Evolutionary conservation across 2,888 invertebrate genomes (phyloP).

Genomic region (Unio delphinus): DNA sequence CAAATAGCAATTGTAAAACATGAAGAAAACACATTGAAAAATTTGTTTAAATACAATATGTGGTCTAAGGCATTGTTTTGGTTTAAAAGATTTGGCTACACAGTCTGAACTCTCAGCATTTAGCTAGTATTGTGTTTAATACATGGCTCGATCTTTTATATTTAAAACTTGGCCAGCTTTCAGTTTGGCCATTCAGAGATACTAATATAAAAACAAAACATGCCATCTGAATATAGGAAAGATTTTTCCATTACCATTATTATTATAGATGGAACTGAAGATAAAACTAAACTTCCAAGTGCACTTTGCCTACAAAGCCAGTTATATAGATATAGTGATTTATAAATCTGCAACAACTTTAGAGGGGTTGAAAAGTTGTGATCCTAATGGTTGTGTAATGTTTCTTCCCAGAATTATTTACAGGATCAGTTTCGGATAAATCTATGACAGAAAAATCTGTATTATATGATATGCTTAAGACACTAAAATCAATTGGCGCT

Average conservation of each 20-base stretch:
- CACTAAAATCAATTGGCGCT: conserved; percentile 1
- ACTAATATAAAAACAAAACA: conserved; percentile 15
- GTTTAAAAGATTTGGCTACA: conserved; percentile 10
- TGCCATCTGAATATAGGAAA: conserved; percentile 16
- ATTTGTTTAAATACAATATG: conserved; percentile 2
- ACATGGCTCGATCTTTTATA: conserved; percentile 15
- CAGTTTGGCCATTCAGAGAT: conserved; percentile 22
- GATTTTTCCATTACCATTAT: conserved; percentile 20
- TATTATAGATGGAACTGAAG: conserved; percentile 7
- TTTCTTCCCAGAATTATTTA: conserved; percentile 13
- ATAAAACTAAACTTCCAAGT: conserved; percentile 17
- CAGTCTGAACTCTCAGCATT: conserved; percentile 8
- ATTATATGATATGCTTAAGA: conserved; percentile 9
- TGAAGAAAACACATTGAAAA: background rate
- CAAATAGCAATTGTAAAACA: background rate
- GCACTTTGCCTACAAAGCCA: conserved; percentile 15
- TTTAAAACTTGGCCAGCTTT: conserved; percentile 12
- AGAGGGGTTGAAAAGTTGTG: conserved; percentile 20
- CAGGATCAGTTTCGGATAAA: conserved; percentile 16
- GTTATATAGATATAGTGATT: conserved; percentile 13
- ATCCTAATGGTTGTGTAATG: conserved; percentile 17
- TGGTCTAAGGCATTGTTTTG: background rate
- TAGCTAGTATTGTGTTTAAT: conserved; percentile 9
- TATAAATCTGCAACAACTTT: conserved; percentile 15
- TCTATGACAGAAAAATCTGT: conserved; percentile 6